Evolutionary conservation across 1,140 invertebrate species (phyloP).

Genomic region (Drosophila tani): DNA sequence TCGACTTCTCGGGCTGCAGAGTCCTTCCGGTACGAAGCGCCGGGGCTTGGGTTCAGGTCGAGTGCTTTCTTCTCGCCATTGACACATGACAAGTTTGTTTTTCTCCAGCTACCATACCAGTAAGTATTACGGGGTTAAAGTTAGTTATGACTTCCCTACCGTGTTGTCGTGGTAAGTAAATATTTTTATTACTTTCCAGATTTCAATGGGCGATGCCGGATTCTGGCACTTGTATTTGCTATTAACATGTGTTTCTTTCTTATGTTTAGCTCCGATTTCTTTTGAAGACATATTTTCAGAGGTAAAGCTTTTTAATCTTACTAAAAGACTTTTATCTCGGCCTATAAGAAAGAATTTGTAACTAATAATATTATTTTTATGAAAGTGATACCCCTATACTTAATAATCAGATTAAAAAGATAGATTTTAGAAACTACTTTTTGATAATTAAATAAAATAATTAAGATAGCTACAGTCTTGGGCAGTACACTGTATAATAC

Average conservation of each 20-base stretch:
- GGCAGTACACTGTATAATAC: no score
- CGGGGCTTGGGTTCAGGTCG: constrained; percentile 38
- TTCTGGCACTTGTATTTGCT: background rate
- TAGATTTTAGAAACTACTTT: no score
- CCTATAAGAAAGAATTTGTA: no score
- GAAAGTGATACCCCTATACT: no score
- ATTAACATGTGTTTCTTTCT: background rate
- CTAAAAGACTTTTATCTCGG: no score
- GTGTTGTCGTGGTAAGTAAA: constrained; percentile 13
- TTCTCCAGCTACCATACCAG: constrained; percentile 1
- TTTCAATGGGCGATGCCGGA: background rate
- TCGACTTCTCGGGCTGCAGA: constrained; percentile 21
- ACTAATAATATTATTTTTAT: no score
- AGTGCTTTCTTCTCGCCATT: constrained; percentile 60
- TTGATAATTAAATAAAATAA: no score
- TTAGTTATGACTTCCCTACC: constrained; percentile 11
- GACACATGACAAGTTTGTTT: constrained; percentile 55
- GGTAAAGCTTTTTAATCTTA: background rate
- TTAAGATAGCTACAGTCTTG: no score
- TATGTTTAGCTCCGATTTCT: background rate
- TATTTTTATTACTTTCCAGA: constrained; percentile 22
- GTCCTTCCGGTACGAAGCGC: constrained; percentile 16
- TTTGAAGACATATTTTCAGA: background rate
- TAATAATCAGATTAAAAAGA: no score
- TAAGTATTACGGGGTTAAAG: constrained; percentile 7